These are phyloP conservation scores for Neomorphus geoffroyi DNA, from an alignment of 2,797 vertebrate species.

Conservation along the genomic window DNA sequence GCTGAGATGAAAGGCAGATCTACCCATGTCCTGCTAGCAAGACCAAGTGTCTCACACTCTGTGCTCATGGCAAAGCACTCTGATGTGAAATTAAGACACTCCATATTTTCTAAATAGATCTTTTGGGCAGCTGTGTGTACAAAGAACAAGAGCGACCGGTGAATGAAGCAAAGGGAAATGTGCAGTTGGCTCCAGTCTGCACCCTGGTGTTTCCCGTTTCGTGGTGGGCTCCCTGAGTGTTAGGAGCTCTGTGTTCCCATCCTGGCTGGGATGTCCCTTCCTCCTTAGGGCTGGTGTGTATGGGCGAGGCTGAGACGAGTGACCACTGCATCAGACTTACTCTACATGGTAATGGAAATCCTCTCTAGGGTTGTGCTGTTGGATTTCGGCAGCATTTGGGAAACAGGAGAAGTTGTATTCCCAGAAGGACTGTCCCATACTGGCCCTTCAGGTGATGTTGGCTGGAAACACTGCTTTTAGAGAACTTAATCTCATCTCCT, in stretches of 20 bases:
- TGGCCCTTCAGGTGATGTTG: background rate
- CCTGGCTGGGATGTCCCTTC: background rate
- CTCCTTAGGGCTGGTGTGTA: rapidly evolving
- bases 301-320: background rate
- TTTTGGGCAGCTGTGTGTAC: background rate
- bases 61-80: background rate
- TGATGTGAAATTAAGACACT: background rate
- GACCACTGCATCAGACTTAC: background rate
- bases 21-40: background rate
- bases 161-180: too few species aligned
- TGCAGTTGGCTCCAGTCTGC: background rate
- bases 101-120: background rate
- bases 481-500: background rate
- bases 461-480: conserved; percentile 4
- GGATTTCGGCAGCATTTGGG: background rate
- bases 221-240: background rate
- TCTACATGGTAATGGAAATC: background rate
- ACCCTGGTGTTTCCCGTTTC: background rate
- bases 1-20: background rate
- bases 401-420: background rate
- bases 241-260: background rate
- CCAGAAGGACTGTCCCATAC: background rate
- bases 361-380: background rate
- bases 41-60: background rate
- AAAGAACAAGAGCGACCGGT: too few species aligned